phyloP scores from a whole-genome alignment of 2,888 invertebrate species.

The Agonopterix alstromeriana region DNA sequence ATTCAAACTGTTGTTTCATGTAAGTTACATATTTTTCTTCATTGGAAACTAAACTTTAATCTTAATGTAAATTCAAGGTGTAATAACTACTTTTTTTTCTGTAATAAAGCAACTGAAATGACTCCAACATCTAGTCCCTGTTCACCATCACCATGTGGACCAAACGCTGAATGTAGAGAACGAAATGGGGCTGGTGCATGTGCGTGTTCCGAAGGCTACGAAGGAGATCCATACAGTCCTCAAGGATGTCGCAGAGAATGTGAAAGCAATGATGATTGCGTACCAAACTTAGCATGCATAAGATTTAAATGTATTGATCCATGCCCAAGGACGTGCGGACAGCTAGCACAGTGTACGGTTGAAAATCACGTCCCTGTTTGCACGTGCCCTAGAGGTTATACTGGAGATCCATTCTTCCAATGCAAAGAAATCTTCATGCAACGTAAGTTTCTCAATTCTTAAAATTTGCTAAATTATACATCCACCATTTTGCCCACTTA shows the following conservation, averaged over 20 bases:
- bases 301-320: constrained; percentile 91
- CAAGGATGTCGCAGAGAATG: constrained; percentile 86
- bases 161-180: constrained; percentile 89
- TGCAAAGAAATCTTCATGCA: constrained; percentile 76
- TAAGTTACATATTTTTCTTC: constrained; percentile 27
- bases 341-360: constrained; percentile 86
- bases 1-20: constrained; percentile 70
- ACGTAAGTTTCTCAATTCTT: constrained; percentile 33
- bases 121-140: constrained; percentile 85
- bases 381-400: constrained; percentile 83
- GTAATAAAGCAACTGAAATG: constrained; percentile 75
- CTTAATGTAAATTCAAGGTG: neutral
- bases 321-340: constrained; percentile 89
- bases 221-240: constrained; percentile 88
- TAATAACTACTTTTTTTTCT: constrained; percentile 2
- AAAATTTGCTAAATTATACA: neutral
- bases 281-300: constrained; percentile 83
- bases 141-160: constrained; percentile 89
- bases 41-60: neutral
- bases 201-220: constrained; percentile 84
- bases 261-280: constrained; percentile 86
- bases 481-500: too few species aligned
- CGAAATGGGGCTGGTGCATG: constrained; percentile 91
- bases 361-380: constrained; percentile 88
- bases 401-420: constrained; percentile 89